Evolutionary conservation across 2,888 invertebrate species (phyloP).

Genomic region (Cosmia pyralina): DNA sequence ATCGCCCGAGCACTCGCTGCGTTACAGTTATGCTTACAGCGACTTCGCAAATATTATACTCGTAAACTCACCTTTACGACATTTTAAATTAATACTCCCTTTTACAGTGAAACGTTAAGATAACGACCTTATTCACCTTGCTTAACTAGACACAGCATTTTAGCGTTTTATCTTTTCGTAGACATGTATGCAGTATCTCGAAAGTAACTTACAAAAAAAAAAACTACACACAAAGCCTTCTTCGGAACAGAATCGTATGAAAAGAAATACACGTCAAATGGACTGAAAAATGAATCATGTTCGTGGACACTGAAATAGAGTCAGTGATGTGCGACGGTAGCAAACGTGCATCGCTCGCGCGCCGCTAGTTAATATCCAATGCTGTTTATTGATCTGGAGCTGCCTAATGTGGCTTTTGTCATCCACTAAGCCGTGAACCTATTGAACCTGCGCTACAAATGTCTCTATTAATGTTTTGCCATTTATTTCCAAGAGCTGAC

Average conservation of each 20-base stretch:
- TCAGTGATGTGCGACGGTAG: conserved; percentile 64
- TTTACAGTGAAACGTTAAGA: conserved; percentile 33
- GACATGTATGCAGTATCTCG: neutral
- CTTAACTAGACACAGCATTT: conserved; percentile 23
- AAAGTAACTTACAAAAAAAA: neutral
- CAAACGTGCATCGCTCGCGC: conserved; percentile 57
- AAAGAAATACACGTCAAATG: conserved; percentile 59
- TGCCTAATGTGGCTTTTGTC: conserved; percentile 71
- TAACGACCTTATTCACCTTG: conserved; percentile 22
- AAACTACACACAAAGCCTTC: neutral
- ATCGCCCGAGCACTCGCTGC: conserved; percentile 81
- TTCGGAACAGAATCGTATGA: conserved; percentile 19
- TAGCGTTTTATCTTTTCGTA: conserved; percentile 5
- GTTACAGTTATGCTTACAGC: conserved; percentile 74
- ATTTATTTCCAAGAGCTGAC: conserved; percentile 14
- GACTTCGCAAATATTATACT: conserved; percentile 74
- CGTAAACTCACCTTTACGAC: conserved; percentile 67
- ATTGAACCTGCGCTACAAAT: conserved; percentile 62
- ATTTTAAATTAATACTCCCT: conserved; percentile 53
- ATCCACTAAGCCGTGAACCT: conserved; percentile 64
- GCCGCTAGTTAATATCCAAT: conserved; percentile 66
- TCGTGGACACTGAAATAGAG: conserved; percentile 63
- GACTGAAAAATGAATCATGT: conserved; percentile 65
- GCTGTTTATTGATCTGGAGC: conserved; percentile 73
- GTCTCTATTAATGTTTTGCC: conserved; percentile 34